These are phyloP conservation scores for Drosophila testacea DNA, from an alignment of 2,888 invertebrate genomes.

Conservation along the genomic window DNA sequence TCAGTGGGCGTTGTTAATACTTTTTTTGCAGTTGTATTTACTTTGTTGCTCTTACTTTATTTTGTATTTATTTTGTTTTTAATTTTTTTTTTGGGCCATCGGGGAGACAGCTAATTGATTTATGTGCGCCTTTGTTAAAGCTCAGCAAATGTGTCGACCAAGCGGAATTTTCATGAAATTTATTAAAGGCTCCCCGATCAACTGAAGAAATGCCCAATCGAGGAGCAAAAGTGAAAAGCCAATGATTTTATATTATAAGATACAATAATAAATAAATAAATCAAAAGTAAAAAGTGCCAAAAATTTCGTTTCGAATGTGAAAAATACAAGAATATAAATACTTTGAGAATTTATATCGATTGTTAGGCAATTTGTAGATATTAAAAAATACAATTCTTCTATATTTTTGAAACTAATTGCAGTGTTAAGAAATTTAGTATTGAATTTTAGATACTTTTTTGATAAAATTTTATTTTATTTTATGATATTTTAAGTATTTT, in stretches of 20 bases:
- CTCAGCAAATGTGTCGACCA: constrained; percentile 63
- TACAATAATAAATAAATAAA: neutral
- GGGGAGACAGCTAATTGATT: constrained; percentile 76
- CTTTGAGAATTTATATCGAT: too few relatives aligned
- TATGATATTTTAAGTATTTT: too few relatives aligned
- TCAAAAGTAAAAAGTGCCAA: neutral
- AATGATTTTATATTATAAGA: constrained; percentile 12
- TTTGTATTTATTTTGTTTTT: constrained; percentile 22
- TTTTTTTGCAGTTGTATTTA: constrained; percentile 72
- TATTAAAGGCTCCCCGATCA: constrained; percentile 45
- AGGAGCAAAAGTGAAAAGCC: constrained; percentile 53
- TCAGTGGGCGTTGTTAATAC: constrained; percentile 73
- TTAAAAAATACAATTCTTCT: too few relatives aligned
- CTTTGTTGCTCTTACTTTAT: constrained; percentile 63
- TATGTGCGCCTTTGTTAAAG: constrained; percentile 77
- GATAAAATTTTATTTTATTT: too few relatives aligned
- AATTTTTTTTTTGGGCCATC: constrained; percentile 28
- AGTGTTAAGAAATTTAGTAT: too few relatives aligned
- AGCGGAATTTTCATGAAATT: constrained; percentile 68
- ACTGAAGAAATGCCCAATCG: constrained; percentile 51
- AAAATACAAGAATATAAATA: neutral
- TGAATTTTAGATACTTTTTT: too few relatives aligned
- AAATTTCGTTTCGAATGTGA: neutral
- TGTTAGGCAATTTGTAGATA: too few relatives aligned
- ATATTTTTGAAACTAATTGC: too few relatives aligned